Percentiles rank a stretch among this genome's conserved stretches.
These are phyloP conservation scores for Aramus guarauna DNA, from an alignment of 2,113 vertebrate genomes.

Conservation along the genomic window DNA sequence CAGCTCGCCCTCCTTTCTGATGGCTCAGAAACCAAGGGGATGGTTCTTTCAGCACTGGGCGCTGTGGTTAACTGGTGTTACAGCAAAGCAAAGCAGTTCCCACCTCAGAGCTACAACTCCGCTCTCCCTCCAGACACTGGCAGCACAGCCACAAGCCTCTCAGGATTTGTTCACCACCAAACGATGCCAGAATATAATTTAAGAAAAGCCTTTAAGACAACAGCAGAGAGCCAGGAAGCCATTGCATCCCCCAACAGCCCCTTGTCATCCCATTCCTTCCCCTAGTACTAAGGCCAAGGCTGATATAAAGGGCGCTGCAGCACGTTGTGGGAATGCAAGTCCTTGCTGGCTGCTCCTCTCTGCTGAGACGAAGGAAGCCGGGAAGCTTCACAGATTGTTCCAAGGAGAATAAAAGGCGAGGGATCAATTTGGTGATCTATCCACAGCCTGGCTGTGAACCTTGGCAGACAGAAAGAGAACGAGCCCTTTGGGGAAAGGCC, in stretches of 20 bases:
- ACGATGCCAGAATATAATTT: not conserved
- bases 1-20: not conserved
- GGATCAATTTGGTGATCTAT: not conserved
- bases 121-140: not conserved
- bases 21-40: not conserved
- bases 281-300: not conserved
- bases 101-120: rapidly evolving
- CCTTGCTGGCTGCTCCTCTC: not conserved
- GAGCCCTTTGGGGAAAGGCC: not conserved
- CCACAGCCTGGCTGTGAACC: rapidly evolving
- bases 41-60: not conserved
- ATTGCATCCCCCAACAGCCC: not conserved
- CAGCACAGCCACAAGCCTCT: not conserved
- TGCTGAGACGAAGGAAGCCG: not conserved
- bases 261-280: not conserved
- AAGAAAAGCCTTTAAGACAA: not conserved
- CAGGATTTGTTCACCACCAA: not conserved
- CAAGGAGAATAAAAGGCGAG: not conserved
- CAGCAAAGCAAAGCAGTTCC: not conserved
- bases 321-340: not conserved
- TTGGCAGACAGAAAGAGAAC: not conserved
- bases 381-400: not conserved
- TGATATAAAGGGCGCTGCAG: not conserved
- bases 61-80: not conserved
- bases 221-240: not conserved